Base-by-base conservation (phyloP, 1,140 invertebrate species). In the Pseudomyrmex sp. region DNA sequence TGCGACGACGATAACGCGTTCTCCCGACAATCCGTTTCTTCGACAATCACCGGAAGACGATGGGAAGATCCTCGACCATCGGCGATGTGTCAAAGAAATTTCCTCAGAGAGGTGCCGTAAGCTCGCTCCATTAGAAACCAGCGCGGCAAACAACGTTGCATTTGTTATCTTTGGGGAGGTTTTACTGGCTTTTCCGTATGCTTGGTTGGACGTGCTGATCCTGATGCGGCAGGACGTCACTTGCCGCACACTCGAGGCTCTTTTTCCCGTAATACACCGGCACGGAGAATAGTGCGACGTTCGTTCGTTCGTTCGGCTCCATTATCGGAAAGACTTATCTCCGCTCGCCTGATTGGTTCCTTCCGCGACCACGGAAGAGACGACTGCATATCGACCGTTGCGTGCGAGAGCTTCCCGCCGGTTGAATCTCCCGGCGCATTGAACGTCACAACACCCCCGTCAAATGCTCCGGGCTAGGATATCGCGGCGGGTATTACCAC, bases 241-340 rank as follows among this genome's bases (percentile, higher is more conserved):
- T 35, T 35, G 35, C 35, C 35, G 35, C 35, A 35, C 35, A 35
- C 35, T 35, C 35, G 73, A 63, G 50, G 66, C 68, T 77, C 73
- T 82, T 58, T 35, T 35, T 35, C 5, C 35, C 5, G 69, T 85
- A 86, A 82, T 72, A 66, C 35, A 35, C 35, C 56, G 26, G 70
- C 61, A 84, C n/a, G 26, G 5, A 7, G 35, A 68, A 50, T 46
- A 58, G 74, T 5, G 26, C 52, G 63, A 85, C 70, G 73, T 69
- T 58, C 74, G 84, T 89, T 90, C 85, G 80, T 88, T 85, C 86
- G 83, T 89, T 85, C 87, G 65, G 73, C 85, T 92, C 90, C 87
- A 91, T 91, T 92, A 92, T 92, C 87, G 86, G 68, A 56, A 35
- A 85, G 88, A 91, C 88, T 92, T 92, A 92, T 91, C 85, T 91